Conservation (phyloP, 2,113 vertebrate genomes). For the Apeltes quadracus region DNA sequence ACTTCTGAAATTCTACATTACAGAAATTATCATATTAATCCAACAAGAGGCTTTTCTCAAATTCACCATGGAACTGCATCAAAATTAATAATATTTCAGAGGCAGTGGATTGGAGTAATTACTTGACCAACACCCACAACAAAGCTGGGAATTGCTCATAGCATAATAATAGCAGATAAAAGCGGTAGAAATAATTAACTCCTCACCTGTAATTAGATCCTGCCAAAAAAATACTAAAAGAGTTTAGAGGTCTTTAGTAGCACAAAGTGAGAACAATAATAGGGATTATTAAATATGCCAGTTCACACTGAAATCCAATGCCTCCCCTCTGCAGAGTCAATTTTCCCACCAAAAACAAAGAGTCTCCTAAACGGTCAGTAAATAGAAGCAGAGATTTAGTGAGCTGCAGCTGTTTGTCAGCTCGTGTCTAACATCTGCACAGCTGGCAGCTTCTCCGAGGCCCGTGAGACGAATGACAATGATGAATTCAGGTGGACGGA, state of each 20-base stretch:
- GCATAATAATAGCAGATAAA: constrained; percentile 55
- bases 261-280: constrained; percentile 2
- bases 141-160: constrained; percentile 59
- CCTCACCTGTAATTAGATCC: constrained; percentile 6
- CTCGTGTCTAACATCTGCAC: constrained; percentile 65
- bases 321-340: not conserved
- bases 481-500: constrained; percentile 61
- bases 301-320: constrained; percentile 5
- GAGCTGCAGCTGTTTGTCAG: constrained; percentile 57
- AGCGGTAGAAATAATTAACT: constrained; percentile 40
- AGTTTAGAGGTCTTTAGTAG: constrained; percentile 7
- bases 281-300: constrained; percentile 11
- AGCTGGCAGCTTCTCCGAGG: constrained; percentile 41
- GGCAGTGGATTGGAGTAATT: constrained; percentile 69
- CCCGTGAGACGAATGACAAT: constrained; percentile 60
- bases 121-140: constrained; percentile 67
- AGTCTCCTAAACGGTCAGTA: constrained; percentile 9
- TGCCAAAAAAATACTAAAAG: constrained; percentile 14
- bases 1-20: constrained; percentile 41
- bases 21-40: constrained; percentile 51
- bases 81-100: constrained; percentile 64
- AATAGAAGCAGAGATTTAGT: constrained; percentile 18
- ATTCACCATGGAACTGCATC: constrained; percentile 51
- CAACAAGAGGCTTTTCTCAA: constrained; percentile 53
- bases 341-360: constrained; percentile 7